Percentiles rank a stretch among this genome's conserved stretches.
Evolutionary conservation across 2,113 vertebrate genomes (phyloP).

Genomic region (Erinaceus europaeus): DNA sequence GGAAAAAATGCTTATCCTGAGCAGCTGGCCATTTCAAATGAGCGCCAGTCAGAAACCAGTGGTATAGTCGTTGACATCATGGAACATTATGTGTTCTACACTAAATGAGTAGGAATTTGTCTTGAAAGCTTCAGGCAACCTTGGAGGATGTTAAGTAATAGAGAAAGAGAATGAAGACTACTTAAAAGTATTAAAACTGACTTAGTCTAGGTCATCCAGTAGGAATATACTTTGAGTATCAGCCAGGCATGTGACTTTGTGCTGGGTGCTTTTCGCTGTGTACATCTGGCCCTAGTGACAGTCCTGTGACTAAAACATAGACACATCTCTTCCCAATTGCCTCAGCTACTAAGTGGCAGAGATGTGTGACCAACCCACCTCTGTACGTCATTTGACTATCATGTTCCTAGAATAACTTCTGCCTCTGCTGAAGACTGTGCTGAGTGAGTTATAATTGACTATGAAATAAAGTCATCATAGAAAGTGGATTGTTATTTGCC

Average conservation of each 20-base stretch:
- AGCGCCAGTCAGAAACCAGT: background rate
- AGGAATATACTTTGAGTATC: background rate
- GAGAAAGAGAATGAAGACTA: background rate
- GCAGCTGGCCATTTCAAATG: background rate
- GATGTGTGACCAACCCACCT: background rate
- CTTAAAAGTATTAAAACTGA: background rate
- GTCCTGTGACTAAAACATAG: background rate
- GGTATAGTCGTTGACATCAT: background rate
- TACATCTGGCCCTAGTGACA: background rate
- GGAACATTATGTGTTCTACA: background rate
- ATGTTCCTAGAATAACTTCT: background rate
- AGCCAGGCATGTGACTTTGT: background rate
- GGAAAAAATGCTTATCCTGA: no score
- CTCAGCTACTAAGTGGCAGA: background rate
- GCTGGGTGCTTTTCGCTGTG: background rate
- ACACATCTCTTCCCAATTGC: background rate
- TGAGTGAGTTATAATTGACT: background rate
- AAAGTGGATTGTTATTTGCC: background rate
- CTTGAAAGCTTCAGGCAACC: background rate
- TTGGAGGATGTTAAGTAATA: background rate
- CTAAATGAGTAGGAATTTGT: background rate
- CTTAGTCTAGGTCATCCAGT: background rate
- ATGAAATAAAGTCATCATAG: background rate
- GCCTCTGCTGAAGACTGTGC: background rate
- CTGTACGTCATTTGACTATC: background rate